Conservation (phyloP, 2,797 vertebrate genomes). For the Natrix natrix region DNA sequence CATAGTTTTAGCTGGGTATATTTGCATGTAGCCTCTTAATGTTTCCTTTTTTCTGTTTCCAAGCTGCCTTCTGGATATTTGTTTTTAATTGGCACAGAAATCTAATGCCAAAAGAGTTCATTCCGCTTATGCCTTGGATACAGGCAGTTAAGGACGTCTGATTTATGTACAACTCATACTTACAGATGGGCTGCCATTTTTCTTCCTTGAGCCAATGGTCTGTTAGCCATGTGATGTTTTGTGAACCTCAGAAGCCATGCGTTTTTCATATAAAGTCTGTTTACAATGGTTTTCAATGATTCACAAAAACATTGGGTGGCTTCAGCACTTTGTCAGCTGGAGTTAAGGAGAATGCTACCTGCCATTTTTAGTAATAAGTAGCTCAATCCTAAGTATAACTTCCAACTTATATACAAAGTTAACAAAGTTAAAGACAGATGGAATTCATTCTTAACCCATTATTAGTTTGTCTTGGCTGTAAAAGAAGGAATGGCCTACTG, state of each 20-base stretch:
- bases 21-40: background rate
- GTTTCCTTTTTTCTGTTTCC: background rate
- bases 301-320: no score
- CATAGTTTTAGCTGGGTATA: background rate
- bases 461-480: background rate
- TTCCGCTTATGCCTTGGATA: background rate
- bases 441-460: background rate
- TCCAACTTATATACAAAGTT: background rate
- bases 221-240: no score
- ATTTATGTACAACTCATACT: background rate
- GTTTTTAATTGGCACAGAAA: background rate
- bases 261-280: no score
- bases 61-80: background rate
- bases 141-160: background rate
- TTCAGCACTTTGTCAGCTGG: no score
- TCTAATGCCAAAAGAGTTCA: background rate
- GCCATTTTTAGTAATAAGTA: no score
- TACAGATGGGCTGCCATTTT: background rate
- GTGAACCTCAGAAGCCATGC: no score
- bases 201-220: no score
- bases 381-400: no score
- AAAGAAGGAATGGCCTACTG: background rate
- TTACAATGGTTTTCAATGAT: no score
- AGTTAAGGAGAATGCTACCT: no score
- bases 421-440: background rate